Evolutionary conservation across 2,113 vertebrate species (phyloP).

Genomic region (Chitala chitala): DNA sequence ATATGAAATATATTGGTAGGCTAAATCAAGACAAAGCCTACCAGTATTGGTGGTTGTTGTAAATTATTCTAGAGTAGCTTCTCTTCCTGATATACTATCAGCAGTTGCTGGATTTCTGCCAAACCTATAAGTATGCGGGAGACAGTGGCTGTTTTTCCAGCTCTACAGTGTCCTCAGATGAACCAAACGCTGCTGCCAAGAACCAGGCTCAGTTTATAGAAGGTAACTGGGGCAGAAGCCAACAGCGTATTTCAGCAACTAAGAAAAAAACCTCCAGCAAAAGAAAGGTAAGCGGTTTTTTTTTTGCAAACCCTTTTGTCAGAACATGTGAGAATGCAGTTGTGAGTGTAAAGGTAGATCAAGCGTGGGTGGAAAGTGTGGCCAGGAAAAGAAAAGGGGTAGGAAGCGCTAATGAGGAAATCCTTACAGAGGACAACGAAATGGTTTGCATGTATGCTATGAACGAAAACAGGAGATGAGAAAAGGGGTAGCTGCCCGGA

Average conservation of each 20-base stretch:
- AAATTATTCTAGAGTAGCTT: constrained; percentile 44
- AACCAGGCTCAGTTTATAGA: constrained; percentile 54
- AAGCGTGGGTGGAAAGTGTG: background rate
- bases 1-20: constrained; percentile 37
- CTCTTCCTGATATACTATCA: constrained; percentile 33
- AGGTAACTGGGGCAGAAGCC: constrained; percentile 53
- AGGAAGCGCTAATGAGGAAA: constrained; percentile 18
- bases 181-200: constrained; percentile 55
- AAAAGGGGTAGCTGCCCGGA: background rate
- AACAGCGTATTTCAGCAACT: constrained; percentile 44
- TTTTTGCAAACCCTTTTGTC: constrained; percentile 39
- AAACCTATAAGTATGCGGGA: constrained; percentile 49
- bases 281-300: constrained; percentile 42
- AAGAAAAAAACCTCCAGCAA: constrained; percentile 37
- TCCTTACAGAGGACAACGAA: constrained; percentile 2
- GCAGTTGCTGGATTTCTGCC: constrained; percentile 49
- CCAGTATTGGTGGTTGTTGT: constrained; percentile 43
- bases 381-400: constrained; percentile 2
- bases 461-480: background rate
- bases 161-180: constrained; percentile 61
- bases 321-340: constrained; percentile 28
- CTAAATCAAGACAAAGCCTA: constrained; percentile 44
- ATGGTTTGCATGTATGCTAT: background rate
- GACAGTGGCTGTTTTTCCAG: constrained; percentile 61
- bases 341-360: constrained; percentile 22